These are phyloP conservation scores for Papilio gigon DNA, from an alignment of 2,888 invertebrate species.

Conservation along the genomic window DNA sequence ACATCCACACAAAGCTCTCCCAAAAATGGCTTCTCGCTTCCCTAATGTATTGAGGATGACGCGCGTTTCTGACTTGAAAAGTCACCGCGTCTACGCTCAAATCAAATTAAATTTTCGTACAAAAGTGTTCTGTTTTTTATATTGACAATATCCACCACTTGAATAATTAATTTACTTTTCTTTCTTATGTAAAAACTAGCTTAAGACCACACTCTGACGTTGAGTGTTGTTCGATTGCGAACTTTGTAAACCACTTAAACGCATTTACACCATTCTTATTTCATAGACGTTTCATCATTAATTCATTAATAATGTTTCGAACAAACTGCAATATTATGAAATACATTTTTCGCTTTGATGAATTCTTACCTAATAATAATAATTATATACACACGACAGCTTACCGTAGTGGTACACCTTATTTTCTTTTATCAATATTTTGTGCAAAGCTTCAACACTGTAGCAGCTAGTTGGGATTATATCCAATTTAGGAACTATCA, in stretches of 20 bases:
- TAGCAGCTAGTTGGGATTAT: slow-evolving; percentile 16
- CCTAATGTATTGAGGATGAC: slow-evolving; percentile 30
- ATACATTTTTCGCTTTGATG: too few relatives aligned
- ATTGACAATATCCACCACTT: not conserved
- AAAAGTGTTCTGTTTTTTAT: too few relatives aligned
- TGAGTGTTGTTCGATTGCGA: not conserved
- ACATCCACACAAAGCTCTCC: slow-evolving; percentile 17
- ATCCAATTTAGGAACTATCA: slow-evolving; percentile 39
- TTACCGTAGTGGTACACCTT: too few relatives aligned
- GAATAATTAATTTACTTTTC: too few relatives aligned
- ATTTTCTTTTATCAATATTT: not conserved
- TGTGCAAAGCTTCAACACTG: slow-evolving; percentile 6
- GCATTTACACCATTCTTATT: not conserved
- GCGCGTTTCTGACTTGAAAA: slow-evolving; percentile 17
- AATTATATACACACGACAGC: too few relatives aligned
- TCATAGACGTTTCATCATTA: not conserved
- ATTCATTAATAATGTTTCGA: too few relatives aligned
- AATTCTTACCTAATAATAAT: too few relatives aligned
- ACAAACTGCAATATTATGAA: too few relatives aligned
- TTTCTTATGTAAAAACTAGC: too few relatives aligned
- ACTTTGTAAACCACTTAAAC: not conserved
- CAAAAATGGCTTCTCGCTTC: slow-evolving; percentile 11
- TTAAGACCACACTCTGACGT: too few relatives aligned
- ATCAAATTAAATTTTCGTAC: slow-evolving; percentile 2
- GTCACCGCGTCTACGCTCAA: slow-evolving; percentile 13